Evolutionary conservation across 2,113 vertebrate species (phyloP).

Genomic region (Dicrurus megarhynchus): DNA sequence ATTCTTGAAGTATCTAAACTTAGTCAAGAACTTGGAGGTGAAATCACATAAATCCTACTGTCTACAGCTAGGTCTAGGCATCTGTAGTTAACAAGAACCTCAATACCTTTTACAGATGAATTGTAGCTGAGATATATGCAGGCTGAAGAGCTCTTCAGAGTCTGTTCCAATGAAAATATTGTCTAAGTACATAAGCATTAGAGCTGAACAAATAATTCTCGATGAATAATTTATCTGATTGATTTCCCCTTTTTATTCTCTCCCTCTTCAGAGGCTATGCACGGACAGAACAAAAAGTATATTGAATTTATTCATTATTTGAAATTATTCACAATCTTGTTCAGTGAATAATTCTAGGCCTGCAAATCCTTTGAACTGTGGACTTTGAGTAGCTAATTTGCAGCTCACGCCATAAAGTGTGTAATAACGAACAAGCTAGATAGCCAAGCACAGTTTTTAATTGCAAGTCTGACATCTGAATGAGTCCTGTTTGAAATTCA

Average conservation of each 20-base stretch:
- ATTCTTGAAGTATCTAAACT: background rate
- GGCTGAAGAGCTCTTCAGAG: slow-evolving; percentile 65
- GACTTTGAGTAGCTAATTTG: slow-evolving; percentile 62
- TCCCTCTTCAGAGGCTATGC: slow-evolving; percentile 45
- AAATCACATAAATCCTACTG: slow-evolving; percentile 12
- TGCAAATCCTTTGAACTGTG: slow-evolving; percentile 47
- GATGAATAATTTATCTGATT: slow-evolving; percentile 69
- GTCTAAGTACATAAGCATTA: slow-evolving; percentile 67
- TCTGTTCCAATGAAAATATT: slow-evolving; percentile 70
- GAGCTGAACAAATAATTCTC: slow-evolving; percentile 70
- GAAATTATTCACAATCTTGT: slow-evolving; percentile 68
- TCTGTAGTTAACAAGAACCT: slow-evolving; percentile 49
- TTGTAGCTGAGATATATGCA: slow-evolving; percentile 49
- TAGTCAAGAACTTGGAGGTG: background rate
- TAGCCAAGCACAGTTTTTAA: slow-evolving; percentile 48
- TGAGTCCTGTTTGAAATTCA: slow-evolving; percentile 38
- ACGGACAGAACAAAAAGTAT: slow-evolving; percentile 61
- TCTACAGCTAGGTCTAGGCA: slow-evolving; percentile 1
- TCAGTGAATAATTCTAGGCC: slow-evolving; percentile 67
- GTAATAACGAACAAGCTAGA: slow-evolving; percentile 41
- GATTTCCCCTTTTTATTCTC: slow-evolving; percentile 63
- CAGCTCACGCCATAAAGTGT: slow-evolving; percentile 37
- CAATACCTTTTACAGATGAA: slow-evolving; percentile 33
- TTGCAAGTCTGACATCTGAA: slow-evolving; percentile 51
- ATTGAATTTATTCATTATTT: slow-evolving; percentile 69